Conservation (phyloP, 2,797 vertebrate genomes). For the Linurgus olivaceus region DNA sequence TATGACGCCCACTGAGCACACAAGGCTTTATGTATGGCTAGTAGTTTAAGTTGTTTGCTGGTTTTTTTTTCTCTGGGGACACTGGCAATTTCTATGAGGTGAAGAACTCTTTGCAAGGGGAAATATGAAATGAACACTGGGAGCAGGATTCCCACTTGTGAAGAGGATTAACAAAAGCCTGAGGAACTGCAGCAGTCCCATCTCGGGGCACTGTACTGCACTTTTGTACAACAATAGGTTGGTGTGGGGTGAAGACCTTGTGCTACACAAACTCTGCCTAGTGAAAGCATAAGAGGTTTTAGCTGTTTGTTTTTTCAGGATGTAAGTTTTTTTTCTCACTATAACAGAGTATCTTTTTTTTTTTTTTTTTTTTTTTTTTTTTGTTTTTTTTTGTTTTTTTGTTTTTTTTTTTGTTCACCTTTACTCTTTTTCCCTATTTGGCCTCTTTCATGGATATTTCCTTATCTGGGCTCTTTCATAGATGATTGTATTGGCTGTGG, state of each 20-base stretch:
- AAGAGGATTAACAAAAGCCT: neutral
- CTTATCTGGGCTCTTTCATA: neutral
- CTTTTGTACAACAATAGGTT: neutral
- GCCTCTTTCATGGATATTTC: neutral
- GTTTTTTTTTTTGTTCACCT: neutral
- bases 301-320: neutral
- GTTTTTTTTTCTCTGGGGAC: neutral
- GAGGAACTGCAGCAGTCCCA: neutral
- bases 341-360: neutral
- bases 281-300: neutral
- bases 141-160: neutral
- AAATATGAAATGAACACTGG: neutral
- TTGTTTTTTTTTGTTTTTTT: neutral
- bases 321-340: neutral
- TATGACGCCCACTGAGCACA: neutral
- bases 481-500: neutral
- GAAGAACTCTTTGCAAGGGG: neutral
- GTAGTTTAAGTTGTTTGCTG: neutral
- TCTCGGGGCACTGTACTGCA: neutral
- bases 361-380: neutral
- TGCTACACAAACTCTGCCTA: neutral
- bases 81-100: neutral
- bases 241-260: neutral
- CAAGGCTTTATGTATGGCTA: neutral
- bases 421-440: neutral